Evolutionary conservation across 2,888 invertebrate genomes (phyloP).

Genomic region (Cataglyphis cursor): DNA sequence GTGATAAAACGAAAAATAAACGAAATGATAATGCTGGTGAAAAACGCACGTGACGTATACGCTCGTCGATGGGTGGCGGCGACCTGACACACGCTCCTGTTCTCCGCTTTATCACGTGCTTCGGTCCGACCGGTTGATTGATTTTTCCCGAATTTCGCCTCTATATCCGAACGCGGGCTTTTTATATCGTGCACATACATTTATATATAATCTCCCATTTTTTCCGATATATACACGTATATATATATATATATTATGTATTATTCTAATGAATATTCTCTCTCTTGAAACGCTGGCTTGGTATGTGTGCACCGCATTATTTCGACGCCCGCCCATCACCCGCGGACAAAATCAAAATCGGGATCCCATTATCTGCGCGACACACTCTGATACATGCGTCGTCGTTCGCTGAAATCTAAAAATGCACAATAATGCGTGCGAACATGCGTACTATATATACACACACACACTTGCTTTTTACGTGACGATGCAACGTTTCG

Average conservation of each 20-base stretch:
- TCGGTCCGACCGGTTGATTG: constrained; percentile 52
- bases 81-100: constrained; percentile 46
- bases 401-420: constrained; percentile 48
- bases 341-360: constrained; percentile 59
- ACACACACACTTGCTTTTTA: neutral
- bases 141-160: constrained; percentile 54
- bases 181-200: constrained; percentile 57
- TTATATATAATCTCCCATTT: constrained; percentile 52
- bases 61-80: constrained; percentile 31
- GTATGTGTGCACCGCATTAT: constrained; percentile 84
- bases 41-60: constrained; percentile 3
- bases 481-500: constrained; percentile 18
- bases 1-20: constrained; percentile 43
- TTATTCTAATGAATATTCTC: constrained; percentile 67
- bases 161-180: constrained; percentile 25
- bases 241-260: constrained; percentile 32
- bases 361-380: constrained; percentile 52
- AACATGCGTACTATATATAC: neutral
- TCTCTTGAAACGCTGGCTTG: constrained; percentile 82
- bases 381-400: constrained; percentile 82
- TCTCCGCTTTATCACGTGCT: constrained; percentile 45
- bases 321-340: constrained; percentile 79
- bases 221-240: constrained; percentile 38
- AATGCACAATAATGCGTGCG: constrained; percentile 43
- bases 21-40: constrained; percentile 44